Percentiles rank a stretch among this genome's conserved stretches.
phyloP scores from a whole-genome alignment of 2,888 invertebrate genomes.

The Metallyticus violacea region DNA sequence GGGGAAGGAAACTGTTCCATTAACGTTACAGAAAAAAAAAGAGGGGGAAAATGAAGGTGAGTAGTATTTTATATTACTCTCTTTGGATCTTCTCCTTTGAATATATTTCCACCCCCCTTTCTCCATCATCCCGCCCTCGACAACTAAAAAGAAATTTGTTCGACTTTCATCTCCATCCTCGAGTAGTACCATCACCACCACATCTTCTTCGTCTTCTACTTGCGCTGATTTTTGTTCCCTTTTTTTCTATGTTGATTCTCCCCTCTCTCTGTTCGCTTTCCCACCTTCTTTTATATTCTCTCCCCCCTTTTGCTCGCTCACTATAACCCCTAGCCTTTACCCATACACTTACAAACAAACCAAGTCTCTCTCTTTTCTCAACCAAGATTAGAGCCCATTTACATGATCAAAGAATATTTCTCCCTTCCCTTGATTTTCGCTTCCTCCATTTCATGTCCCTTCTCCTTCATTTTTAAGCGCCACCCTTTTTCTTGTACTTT shows the following conservation, averaged over 20 bases:
- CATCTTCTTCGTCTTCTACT: neutral
- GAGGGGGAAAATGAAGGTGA: neutral
- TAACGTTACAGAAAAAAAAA: neutral
- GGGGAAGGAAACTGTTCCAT: neutral
- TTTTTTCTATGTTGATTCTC: conserved; percentile 12
- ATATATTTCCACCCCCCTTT: neutral
- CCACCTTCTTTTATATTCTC: conserved; percentile 2
- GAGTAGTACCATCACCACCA: neutral
- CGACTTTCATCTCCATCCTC: conserved; percentile 5
- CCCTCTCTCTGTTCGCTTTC: neutral
- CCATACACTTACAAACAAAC: conserved; percentile 18
- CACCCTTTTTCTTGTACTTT: neutral
- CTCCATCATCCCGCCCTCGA: neutral
- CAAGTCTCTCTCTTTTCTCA: neutral
- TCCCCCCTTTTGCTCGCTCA: conserved; percentile 8
- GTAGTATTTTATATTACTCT: conserved; percentile 6
- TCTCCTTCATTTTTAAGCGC: neutral
- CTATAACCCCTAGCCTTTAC: conserved; percentile 12
- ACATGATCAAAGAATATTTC: conserved; percentile 26
- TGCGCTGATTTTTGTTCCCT: neutral
- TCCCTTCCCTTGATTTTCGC: conserved; percentile 12
- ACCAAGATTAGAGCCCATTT: conserved; percentile 27
- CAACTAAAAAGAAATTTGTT: conserved; percentile 6
- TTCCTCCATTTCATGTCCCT: neutral
- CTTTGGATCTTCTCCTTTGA: neutral